Percentiles rank a stretch among this genome's conserved stretches.
phyloP scores from a whole-genome alignment of 2,797 vertebrate genomes.

The Lindbergichthys nudifrons region DNA sequence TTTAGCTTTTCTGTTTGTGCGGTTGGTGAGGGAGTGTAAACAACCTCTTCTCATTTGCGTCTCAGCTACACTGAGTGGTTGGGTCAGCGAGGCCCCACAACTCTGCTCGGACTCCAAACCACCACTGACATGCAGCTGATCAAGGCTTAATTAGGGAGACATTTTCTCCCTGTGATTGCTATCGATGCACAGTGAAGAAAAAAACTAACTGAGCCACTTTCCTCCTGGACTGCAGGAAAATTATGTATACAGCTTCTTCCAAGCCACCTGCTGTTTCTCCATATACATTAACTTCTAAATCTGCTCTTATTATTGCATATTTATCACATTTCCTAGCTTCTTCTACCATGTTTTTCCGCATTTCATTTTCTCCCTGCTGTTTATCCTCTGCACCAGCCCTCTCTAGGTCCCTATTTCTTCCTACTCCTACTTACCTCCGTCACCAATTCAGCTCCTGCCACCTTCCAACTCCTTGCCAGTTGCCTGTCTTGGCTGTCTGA shows the following conservation, averaged over 20 bases:
- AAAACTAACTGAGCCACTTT: conserved; percentile 89
- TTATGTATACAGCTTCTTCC: conserved; percentile 65
- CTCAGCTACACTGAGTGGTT: conserved; percentile 49
- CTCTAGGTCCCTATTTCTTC: conserved; percentile 14
- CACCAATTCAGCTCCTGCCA: conserved; percentile 54
- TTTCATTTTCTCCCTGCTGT: conserved; percentile 24
- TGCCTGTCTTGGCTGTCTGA: conserved; percentile 73
- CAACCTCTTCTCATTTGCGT: conserved; percentile 51
- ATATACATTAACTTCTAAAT: conserved; percentile 4
- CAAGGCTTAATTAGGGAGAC: conserved; percentile 97
- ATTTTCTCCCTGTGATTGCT: conserved; percentile 97
- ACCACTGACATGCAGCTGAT: conserved; percentile 93
- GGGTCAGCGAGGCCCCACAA: conserved; percentile 61
- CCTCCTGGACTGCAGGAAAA: conserved; percentile 89
- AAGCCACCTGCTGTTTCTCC: conserved; percentile 23
- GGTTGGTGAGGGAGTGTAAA: conserved; percentile 36
- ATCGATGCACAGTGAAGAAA: conserved; percentile 89
- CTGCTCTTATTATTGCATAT: conserved; percentile 16
- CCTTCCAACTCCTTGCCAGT: conserved; percentile 56
- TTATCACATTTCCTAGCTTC: conserved; percentile 34
- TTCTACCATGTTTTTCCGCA: conserved; percentile 28
- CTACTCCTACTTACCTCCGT: conserved; percentile 36
- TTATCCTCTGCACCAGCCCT: conserved; percentile 28
- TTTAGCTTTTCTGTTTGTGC: conserved; percentile 19
- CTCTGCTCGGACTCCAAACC: conserved; percentile 82